Evolutionary conservation across 2,113 vertebrate genomes (phyloP), one percentile per base, ranked within the genome.

Genomic region (Falco punctatus): DNA sequence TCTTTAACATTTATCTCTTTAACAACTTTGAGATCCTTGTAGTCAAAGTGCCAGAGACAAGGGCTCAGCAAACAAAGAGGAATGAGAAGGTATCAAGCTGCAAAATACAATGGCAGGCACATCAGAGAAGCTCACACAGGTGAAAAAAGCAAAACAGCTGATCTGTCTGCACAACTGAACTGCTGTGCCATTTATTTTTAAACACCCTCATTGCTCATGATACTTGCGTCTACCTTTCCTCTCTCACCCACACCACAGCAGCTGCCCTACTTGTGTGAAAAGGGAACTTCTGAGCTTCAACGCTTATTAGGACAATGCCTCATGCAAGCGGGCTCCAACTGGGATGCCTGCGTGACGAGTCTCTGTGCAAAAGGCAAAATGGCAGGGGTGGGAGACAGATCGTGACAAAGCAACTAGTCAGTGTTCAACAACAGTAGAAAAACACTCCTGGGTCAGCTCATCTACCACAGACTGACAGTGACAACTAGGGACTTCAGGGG

Each of bases 111-210:
- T 24, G 44, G 57, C 3, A 7, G 66, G 40, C 44, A 70, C 33
- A 81, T 58, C 66, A 72, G 77, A 95, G 59, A 58, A 66, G 42
- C 59, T 88, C 54, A 73, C 16, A 49, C 2, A 13, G 23, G 67
- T 92, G 75, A 70, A 75, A 55, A 86, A 70, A 70, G 28, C 85
- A 48, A 80, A 82, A 51, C 16, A 79, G 82, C 52, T 81, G 55
- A 90, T 86, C 71, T 59, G n/a, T 42, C 71, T 81, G 88, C 75
- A 88, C 86, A 88, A 81, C 51, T 74, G 59, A 95, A 84, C 9
- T 59, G 81, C 71, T 69, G 58, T 69, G 92, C 28, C 71, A 93
- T 90, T 90, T 88, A 90, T 92, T 96, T 95, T 95, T 95, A 93
- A 96, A 90, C 66, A 80, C 22, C 54, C 40, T 69, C 72, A 51